These are phyloP conservation scores for Cossypha niveicapilla DNA, from an alignment of 2,797 vertebrate species.

Conservation along the genomic window DNA sequence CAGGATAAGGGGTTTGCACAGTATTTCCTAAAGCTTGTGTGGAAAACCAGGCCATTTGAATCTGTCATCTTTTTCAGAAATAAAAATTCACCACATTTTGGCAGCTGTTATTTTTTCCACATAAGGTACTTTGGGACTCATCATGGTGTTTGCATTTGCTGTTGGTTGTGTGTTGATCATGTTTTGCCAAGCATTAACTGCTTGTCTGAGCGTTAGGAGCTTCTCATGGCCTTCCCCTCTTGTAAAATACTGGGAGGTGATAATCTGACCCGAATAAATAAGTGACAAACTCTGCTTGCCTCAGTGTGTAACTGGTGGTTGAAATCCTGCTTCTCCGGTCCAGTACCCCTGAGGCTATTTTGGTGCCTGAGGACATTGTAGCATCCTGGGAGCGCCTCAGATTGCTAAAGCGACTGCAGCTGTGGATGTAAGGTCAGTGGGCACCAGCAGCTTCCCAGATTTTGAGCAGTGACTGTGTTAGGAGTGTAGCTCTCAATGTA, in stretches of 20 bases:
- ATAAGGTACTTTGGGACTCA: neutral
- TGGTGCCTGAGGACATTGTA: rapidly evolving
- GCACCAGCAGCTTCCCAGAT: neutral
- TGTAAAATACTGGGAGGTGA: neutral
- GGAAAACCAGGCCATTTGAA: neutral
- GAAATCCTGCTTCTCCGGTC: neutral
- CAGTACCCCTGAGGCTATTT: neutral
- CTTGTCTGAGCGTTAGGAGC: neutral
- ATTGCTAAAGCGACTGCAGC: neutral
- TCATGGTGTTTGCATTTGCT: neutral
- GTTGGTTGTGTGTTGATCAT: neutral
- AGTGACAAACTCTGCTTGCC: neutral
- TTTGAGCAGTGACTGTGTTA: neutral
- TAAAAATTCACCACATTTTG: neutral
- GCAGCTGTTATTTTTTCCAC: neutral
- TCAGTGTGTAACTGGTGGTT: rapidly evolving
- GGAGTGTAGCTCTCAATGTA: neutral
- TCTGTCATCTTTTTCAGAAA: neutral
- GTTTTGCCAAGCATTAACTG: neutral
- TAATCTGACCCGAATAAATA: neutral
- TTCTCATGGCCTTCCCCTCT: neutral
- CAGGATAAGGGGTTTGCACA: neutral
- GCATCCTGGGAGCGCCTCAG: rapidly evolving
- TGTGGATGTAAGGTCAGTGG: too few relatives aligned
- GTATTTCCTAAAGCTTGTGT: neutral